Evolutionary conservation across 1,140 invertebrate genomes (phyloP), one percentile per base, ranked within the genome.

Genomic region (Globodera ellingtonae): DNA sequence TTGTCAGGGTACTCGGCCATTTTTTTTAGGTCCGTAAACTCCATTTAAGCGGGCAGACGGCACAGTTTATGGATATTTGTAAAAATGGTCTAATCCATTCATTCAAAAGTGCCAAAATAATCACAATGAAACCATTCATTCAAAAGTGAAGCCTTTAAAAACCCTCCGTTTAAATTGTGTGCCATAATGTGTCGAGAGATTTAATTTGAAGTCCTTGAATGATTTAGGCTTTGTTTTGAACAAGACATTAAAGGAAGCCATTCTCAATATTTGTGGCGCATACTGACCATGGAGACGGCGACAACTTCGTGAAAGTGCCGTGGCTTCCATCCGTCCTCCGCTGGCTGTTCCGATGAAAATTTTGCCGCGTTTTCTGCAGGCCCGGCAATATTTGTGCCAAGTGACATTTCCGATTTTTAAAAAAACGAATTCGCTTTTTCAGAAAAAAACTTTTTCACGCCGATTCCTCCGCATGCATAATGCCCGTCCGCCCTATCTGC

Each of bases 201-300:
- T 35, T 35, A 35, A 35, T 35, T 35, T 3, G 35, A 35, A 35
- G 35, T 35, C 35, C 35, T 35, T 35, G 35, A 35, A 35, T 35
- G 35, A 35, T 35, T 35, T 73, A 73, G n/a, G 15, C 70, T 73
- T 73, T 52, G 50, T 77, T 77, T 74, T 50, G 3, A 24, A 24
- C 24, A 24, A 35, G 35, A 35, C 35, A 35, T 35, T 46, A 47
- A 56, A 56, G 10, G 24, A 47, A 81, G 35, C 35, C 35, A 35
- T 35, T 35, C 35, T 35, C 35, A 35, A 24, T 24, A 24, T 24
- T 24, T 24, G 24, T 35, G 35, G 35, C 35, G 35, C 35, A 72
- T 46, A 78, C 47, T 24, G 46, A 81, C 80, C 80, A 81, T 84
- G 52, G 80, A 13, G 52, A 83, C 72, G n/a, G 48, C 80, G 69